Evolutionary conservation across 2,797 vertebrate genomes (phyloP), one percentile per base, ranked within the genome.

Genomic region (Ispidina picta): DNA sequence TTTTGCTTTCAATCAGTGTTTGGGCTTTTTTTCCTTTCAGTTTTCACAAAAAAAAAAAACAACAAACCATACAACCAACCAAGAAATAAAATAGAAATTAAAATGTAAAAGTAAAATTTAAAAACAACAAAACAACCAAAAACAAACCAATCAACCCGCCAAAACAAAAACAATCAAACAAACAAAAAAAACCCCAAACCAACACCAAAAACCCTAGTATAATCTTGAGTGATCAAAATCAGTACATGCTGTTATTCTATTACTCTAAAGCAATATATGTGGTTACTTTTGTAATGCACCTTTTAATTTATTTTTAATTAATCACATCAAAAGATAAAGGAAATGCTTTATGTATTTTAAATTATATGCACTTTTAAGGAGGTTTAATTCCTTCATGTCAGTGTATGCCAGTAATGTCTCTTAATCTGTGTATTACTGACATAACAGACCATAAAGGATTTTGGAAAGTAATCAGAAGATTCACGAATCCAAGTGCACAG

Each of bases 361-460:
- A 19, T 71, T 29, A 60, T 33, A 52, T 23, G 3, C 2, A 25
- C 2, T 20, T 76, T 76, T 66, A 29, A 88, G 48, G 15, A 72
- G 6, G 46, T 68, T 92, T 64, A 73, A 62, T 91, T 88, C 19
- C 43, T 93, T 92, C 82, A 68, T 70, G 55, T 73, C 88, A 91
- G 25, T 52, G 31, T 73, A 81, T 95, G 54, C 64, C 81, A 84
- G 81, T 79, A 95, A 93, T 66, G 31, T 84, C 58, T 70, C 77
- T 95, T 95, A 94, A 93, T 86, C 83, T 83, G 46, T 84, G 29
- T 86, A 90, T 93, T 97, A 44, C 60, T 96, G 65, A 94, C 55
- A 85, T 92, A 96, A 95, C 92, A 78, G 89, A 87, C 89, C 52
- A 62, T 93, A 92, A 90, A 90, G 83, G 46, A 52, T 60, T 92